Evolutionary conservation across 64 coral and sea anemone species (phyloP).

Genomic region (Porites lutea): DNA sequence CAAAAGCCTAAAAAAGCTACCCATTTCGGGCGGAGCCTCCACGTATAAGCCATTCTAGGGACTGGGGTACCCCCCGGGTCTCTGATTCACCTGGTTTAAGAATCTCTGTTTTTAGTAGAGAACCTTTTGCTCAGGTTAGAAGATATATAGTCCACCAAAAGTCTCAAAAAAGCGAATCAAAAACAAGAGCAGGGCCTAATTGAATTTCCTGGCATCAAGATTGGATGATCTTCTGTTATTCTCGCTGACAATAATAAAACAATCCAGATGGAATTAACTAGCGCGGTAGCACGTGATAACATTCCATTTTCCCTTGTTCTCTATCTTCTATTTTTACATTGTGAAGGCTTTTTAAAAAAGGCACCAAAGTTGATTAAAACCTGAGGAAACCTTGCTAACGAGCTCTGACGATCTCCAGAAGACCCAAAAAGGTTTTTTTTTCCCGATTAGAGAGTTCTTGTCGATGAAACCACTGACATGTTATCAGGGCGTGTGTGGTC

Average conservation of each 20-base stretch:
- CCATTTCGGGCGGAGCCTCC: too few relatives aligned
- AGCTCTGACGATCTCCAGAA: neutral
- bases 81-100: too few relatives aligned
- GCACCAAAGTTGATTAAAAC: neutral
- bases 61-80: too few relatives aligned
- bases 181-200: neutral
- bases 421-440: neutral
- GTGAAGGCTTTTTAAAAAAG: neutral
- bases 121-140: too few relatives aligned
- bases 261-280: neutral
- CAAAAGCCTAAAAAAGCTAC: too few relatives aligned
- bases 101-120: too few relatives aligned
- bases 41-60: too few relatives aligned
- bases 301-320: neutral
- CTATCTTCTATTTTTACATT: neutral
- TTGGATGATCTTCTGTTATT: slow-evolving; percentile 30
- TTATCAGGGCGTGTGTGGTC: slow-evolving; percentile 60
- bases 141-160: neutral
- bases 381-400: neutral
- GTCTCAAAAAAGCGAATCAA: neutral
- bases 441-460: neutral
- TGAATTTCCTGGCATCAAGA: slow-evolving; percentile 52
- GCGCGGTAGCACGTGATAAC: neutral
- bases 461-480: neutral
- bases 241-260: slow-evolving; percentile 49